Base-by-base conservation (phyloP, 2,113 vertebrate species). In the Trinectes maculatus region DNA sequence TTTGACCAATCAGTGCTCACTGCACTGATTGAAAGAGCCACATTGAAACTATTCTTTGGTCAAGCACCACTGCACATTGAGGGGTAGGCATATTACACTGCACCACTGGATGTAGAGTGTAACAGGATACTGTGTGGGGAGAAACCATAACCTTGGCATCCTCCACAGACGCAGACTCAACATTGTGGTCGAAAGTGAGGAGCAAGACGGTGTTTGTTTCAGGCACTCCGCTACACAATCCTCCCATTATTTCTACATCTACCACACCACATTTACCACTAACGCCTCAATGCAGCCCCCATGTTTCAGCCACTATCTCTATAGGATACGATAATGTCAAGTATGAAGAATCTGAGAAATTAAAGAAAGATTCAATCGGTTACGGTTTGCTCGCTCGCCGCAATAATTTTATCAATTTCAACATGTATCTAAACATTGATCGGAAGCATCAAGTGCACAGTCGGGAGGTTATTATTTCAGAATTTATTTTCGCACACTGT, bases 121-220 rank as follows among this genome's bases (percentile, higher is more conserved):
- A n/a, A n/a, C n/a, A n/a, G n/a, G n/a, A n/a, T n/a, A n/a, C n/a
- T n/a, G n/a, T n/a, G n/a, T n/a, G n/a, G n/a, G n/a, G n/a, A n/a
- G n/a, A n/a, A n/a, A n/a, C n/a, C n/a, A n/a, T n/a, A 11, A 56
- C 19, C 24, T n/a, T n/a, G n/a, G n/a, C n/a, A n/a, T n/a, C 19
- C 19, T 61, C 55, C 21, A 12, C 16, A 21, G 5, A 46, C 34
- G 63, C 39, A 16, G 33, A 54, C 15, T 61, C 19, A 13, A 54
- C 46, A 55, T 36, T 29, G 34, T 8, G 36, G 3, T 29, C 44
- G 29, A 42, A 11, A 22, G 29, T 46, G 33, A 64, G 61, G 34
- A 69, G n/a, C n/a, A n/a, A n/a, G n/a, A n/a, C 1, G 3, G 8
- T 6, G 11, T 34, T 47, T 44, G 37, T 67, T 67, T 57, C 13